Evolutionary conservation across 2,888 invertebrate genomes (phyloP), one percentile per base, ranked within the genome.

Genomic region (Bugulina stolonifera): DNA sequence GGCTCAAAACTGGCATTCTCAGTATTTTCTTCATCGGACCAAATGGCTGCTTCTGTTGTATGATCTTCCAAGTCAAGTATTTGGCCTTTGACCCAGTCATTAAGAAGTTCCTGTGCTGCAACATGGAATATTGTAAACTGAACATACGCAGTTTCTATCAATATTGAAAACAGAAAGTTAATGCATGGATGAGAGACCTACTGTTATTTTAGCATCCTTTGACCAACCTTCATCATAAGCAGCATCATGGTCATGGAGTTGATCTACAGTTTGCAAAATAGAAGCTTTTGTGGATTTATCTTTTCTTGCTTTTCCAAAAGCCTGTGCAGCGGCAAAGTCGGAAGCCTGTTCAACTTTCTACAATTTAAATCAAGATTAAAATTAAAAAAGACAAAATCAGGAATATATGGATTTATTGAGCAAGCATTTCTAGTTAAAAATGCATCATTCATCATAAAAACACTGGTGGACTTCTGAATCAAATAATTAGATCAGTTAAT

Each of bases 271-370:
- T 32, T 64, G 64, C n/a, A 64, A n/a, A 5, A 64, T 64, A 18
- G 64, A 64, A 25, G 64, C 64, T 64, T 64, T 64, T 32, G 72
- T 74, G 5, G 76, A 76, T 52, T 76, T 73, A 71, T 76, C 75
- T 0, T 76, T 78, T 29, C 76, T 74, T 29, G 74, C 75, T 54
- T 74, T 77, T 2, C 80, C 79, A 75, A 81, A 79, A 2, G 78
- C 79, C 58, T 77, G 77, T 43, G 79, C 79, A 55, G 81, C 79
- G 10, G 82, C 82, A 69, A 75, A 75, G 27, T 77, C 75, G 1
- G 82, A 81, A 2, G 82, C 82, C 29, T 78, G 75, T 76, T 82
- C 82, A 1, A 82, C 82, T 78, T 78, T 81, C 80, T 82, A 74
- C 2, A 73, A 72, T 55, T 54, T 54, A 55, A 25, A 35, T 43